Percentiles rank a stretch among this genome's conserved stretches.
These are phyloP conservation scores for Drosophila micromelanica DNA, from an alignment of 1,140 invertebrate species.

Conservation along the genomic window DNA sequence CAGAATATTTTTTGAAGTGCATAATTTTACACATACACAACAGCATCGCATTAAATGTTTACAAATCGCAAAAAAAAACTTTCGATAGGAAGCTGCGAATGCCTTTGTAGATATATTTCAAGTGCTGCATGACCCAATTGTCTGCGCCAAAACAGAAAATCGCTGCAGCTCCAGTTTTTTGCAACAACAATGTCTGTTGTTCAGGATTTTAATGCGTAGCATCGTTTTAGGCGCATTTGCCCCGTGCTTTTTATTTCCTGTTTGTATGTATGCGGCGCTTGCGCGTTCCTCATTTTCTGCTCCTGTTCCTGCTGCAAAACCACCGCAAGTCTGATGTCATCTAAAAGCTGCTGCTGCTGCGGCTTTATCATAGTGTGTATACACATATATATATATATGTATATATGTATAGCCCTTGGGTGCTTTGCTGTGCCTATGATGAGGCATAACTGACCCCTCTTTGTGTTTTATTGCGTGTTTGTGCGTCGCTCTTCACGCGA, in stretches of 20 bases:
- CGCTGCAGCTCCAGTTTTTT: constrained; percentile 20
- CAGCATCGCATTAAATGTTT: constrained; percentile 4
- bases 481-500: constrained; percentile 17
- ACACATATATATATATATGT: not conserved
- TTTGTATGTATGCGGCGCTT: constrained; percentile 64
- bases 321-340: constrained; percentile 60
- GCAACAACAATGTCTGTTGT: constrained; percentile 1
- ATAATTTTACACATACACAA: not conserved
- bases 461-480: constrained; percentile 54
- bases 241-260: constrained; percentile 3
- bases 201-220: constrained; percentile 28
- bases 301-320: constrained; percentile 47
- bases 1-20: not conserved
- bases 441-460: constrained; percentile 54
- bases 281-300: constrained; percentile 62
- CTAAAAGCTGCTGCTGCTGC: constrained; percentile 32
- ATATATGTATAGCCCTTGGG: constrained; percentile 7
- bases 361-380: constrained; percentile 1
- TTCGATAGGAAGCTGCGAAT: too few species aligned
- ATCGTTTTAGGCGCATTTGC: constrained; percentile 54
- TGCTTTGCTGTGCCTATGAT: constrained; percentile 9
- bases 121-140: constrained; percentile 65
- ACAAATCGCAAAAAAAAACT: too few species aligned
- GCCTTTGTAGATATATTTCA: constrained; percentile 34
- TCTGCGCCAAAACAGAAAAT: constrained; percentile 12